These are phyloP conservation scores for Eupithecia vulgata DNA, from an alignment of 2,888 invertebrate genomes.

Conservation along the genomic window DNA sequence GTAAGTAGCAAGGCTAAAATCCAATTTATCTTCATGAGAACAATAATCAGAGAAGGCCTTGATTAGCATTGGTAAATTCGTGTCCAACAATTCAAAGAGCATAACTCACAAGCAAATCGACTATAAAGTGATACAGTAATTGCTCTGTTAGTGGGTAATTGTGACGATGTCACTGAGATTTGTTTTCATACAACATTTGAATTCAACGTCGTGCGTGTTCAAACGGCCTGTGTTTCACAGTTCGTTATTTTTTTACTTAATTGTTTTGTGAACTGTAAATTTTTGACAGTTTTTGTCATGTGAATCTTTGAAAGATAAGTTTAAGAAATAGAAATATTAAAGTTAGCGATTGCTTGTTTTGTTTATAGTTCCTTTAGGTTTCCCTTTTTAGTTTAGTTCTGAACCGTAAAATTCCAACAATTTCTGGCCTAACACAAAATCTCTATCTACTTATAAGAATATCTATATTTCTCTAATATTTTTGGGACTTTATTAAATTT, in stretches of 20 bases:
- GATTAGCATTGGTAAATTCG: constrained; percentile 43
- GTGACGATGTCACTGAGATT: background rate
- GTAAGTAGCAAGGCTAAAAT: constrained; percentile 45
- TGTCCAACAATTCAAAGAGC: constrained; percentile 35
- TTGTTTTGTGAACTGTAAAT: background rate
- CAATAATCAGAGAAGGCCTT: constrained; percentile 45
- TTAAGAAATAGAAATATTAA: background rate
- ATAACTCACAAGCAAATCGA: constrained; percentile 24
- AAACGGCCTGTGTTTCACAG: background rate
- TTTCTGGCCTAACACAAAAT: background rate
- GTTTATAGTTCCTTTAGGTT: background rate
- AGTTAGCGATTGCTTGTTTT: background rate
- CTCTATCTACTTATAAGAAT: too few species aligned
- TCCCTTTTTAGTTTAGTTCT: background rate
- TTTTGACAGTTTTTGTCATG: background rate
- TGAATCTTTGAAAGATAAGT: background rate
- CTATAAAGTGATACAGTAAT: constrained; percentile 2
- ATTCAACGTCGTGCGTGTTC: background rate
- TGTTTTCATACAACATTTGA: background rate
- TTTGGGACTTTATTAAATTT: too few species aligned
- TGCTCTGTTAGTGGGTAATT: constrained; percentile 3
- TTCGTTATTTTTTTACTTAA: background rate
- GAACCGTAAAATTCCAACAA: background rate
- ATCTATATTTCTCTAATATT: too few species aligned
- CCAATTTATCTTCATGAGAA: constrained; percentile 52